A percentile compares a stretch with the other conserved stretches of the same genome.
These are phyloP conservation scores for Monoplex corrugatus DNA, from an alignment of 2,888 invertebrate genomes.

Conservation along the genomic window DNA sequence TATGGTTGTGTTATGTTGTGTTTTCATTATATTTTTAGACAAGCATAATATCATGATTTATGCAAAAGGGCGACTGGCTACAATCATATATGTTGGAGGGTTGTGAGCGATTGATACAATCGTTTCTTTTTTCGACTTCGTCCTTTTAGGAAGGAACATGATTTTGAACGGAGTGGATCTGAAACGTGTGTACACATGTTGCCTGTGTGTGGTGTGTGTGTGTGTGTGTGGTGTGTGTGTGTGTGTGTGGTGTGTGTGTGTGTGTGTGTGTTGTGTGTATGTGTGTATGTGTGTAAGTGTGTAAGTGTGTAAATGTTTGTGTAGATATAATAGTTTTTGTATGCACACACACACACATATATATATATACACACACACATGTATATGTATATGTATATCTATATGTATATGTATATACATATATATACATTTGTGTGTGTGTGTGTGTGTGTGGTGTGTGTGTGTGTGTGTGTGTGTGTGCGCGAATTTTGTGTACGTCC, in stretches of 20 bases:
- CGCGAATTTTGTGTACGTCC: neutral
- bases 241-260: neutral
- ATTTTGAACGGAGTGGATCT: too few species aligned
- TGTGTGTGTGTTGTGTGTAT: neutral
- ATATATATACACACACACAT: neutral
- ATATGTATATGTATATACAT: neutral
- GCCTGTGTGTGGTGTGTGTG: neutral
- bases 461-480: constrained; percentile 1
- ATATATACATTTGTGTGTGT: neutral
- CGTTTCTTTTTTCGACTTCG: too few species aligned
- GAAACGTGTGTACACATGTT: too few species aligned
- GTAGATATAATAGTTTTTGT: neutral
- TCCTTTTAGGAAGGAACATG: too few species aligned
- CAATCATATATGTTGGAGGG: too few species aligned
- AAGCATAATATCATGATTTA: too few species aligned
- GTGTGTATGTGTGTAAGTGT: neutral
- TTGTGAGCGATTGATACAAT: too few species aligned
- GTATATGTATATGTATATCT: neutral
- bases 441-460: neutral
- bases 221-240: neutral
- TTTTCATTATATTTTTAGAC: too few species aligned
- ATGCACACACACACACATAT: neutral
- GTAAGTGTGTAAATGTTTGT: neutral
- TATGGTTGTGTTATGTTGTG: too few species aligned
- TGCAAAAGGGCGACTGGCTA: too few species aligned